These are phyloP conservation scores for Orycteropus afer DNA, from an alignment of 2,113 vertebrate genomes.

Conservation along the genomic window DNA sequence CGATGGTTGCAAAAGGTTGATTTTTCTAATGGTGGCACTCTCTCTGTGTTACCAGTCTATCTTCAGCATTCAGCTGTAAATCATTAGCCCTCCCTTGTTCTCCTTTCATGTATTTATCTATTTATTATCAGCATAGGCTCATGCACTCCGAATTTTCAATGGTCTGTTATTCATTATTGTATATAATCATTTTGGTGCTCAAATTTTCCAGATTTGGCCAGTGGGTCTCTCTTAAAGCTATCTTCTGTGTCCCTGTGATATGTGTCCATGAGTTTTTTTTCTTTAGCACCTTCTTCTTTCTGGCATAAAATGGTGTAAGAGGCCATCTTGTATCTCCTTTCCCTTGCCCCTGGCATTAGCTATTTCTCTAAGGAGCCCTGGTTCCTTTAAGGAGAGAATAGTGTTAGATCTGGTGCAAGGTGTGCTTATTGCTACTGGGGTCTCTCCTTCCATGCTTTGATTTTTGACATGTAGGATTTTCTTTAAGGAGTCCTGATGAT, in stretches of 20 bases:
- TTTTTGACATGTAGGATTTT: neutral
- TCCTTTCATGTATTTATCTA: neutral
- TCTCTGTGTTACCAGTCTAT: neutral
- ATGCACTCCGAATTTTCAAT: neutral
- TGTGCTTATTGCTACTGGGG: neutral
- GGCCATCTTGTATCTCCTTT: neutral
- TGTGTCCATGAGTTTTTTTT: neutral
- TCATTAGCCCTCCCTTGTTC: neutral
- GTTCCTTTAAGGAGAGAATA: neutral
- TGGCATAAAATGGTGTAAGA: neutral
- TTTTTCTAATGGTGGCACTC: neutral
- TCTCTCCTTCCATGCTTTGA: too few relatives aligned
- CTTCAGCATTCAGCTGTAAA: neutral
- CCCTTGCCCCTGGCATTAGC: neutral
- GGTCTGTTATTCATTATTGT: neutral
- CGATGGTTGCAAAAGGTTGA: neutral
- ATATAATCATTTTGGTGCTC: neutral
- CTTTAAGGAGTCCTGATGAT: neutral
- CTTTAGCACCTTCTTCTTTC: neutral
- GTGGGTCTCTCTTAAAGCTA: neutral
- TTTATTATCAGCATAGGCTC: neutral
- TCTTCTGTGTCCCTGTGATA: neutral
- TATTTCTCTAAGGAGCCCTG: neutral
- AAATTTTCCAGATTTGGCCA: neutral
- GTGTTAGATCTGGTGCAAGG: neutral